phyloP scores from a whole-genome alignment of 2,113 vertebrate genomes.

The Dissostichus mawsoni region DNA sequence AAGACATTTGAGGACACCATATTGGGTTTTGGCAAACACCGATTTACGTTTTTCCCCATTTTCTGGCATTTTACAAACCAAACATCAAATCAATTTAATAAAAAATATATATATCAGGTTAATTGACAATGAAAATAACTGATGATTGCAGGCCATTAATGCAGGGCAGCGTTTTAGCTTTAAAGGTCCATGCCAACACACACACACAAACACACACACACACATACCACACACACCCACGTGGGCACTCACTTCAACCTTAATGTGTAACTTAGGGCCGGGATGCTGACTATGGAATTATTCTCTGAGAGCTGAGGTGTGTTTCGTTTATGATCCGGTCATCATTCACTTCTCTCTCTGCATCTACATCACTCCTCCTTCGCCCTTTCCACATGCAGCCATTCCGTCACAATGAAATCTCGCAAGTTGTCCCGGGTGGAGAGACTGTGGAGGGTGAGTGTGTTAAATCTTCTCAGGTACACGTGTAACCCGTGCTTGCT shows the following conservation, averaged over 20 bases:
- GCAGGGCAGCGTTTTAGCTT: slow-evolving; percentile 42
- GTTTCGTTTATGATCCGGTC: slow-evolving; percentile 79
- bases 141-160: too few relatives aligned
- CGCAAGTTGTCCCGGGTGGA: slow-evolving; percentile 88
- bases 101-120: too few relatives aligned
- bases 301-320: slow-evolving; percentile 87
- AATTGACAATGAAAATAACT: too few relatives aligned
- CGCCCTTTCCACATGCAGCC: slow-evolving; percentile 25
- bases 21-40: too few relatives aligned
- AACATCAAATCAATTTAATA: too few relatives aligned
- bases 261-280: slow-evolving; percentile 81
- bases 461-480: neutral
- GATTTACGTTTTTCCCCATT: too few relatives aligned
- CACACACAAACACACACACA: neutral
- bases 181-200: slow-evolving; percentile 7
- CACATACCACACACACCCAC: slow-evolving; percentile 12
- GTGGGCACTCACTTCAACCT: slow-evolving; percentile 43
- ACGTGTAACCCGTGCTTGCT: neutral
- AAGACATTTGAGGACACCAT: too few relatives aligned
- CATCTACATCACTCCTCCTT: slow-evolving; percentile 54
- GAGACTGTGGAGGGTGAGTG: slow-evolving; percentile 92
- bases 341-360: slow-evolving; percentile 67
- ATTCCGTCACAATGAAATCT: slow-evolving; percentile 84
- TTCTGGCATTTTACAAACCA: too few relatives aligned
- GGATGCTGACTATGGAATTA: slow-evolving; percentile 85